A percentile compares a stretch with the other conserved stretches of the same genome.
phyloP scores from a whole-genome alignment of 2,888 invertebrate genomes.

The Epinotia brunnichana region DNA sequence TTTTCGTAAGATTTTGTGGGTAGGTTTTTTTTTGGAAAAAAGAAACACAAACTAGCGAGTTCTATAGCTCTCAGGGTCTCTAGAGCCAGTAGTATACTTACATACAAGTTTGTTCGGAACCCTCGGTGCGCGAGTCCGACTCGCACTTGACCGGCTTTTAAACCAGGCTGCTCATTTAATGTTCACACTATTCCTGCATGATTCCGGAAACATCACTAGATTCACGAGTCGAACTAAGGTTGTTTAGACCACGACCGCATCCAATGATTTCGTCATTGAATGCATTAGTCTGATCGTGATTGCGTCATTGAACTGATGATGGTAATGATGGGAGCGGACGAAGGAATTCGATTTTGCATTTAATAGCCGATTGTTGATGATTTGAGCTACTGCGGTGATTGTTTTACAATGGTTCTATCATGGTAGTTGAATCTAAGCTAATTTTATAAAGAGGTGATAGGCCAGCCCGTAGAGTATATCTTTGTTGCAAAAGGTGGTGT shows the following conservation, averaged over 20 bases:
- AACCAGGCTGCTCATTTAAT: not conserved
- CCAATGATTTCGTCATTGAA: slow-evolving; percentile 23
- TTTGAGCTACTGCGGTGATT: slow-evolving; percentile 39
- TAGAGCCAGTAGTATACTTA: too few species aligned
- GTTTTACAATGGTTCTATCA: slow-evolving; percentile 22
- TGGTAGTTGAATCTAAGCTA: not conserved
- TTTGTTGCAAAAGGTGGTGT: too few species aligned
- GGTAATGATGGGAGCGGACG: slow-evolving; percentile 42
- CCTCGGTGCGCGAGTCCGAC: too few species aligned
- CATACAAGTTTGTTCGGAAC: too few species aligned
- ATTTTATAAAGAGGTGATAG: too few species aligned
- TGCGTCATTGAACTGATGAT: slow-evolving; percentile 28
- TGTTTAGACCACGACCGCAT: slow-evolving; percentile 31
- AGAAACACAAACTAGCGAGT: too few species aligned
- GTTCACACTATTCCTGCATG: not conserved
- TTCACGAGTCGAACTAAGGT: slow-evolving; percentile 16
- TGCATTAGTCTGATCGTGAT: slow-evolving; percentile 42
- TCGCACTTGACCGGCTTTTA: not conserved
- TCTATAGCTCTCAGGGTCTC: too few species aligned
- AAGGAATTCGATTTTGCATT: slow-evolving; percentile 44
- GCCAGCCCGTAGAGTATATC: too few species aligned
- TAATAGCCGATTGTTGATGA: slow-evolving; percentile 29
- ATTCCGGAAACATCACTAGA: slow-evolving; percentile 11
- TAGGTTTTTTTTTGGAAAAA: too few species aligned
- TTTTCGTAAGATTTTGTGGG: too few species aligned